A percentile compares a stretch with the other conserved stretches of the same genome.
phyloP scores from a whole-genome alignment of 2,888 invertebrate species.

The Leucozona laternaria region DNA sequence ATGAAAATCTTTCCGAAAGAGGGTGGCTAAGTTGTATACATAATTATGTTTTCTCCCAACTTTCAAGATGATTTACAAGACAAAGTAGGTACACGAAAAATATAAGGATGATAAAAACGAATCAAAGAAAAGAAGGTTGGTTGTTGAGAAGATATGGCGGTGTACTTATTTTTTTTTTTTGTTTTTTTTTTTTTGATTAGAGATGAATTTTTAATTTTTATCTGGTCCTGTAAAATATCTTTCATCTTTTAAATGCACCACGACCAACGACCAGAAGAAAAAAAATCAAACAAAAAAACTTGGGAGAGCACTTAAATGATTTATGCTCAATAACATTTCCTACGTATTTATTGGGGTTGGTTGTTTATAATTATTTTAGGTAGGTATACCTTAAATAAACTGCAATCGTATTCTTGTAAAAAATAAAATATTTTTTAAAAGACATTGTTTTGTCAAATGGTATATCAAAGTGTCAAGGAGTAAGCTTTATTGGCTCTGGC shows the following conservation, averaged over 20 bases:
- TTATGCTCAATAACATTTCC: conserved; percentile 55
- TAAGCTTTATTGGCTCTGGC: no score
- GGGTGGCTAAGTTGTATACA: conserved; percentile 36
- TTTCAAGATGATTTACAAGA: conserved; percentile 68
- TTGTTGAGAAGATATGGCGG: neutral
- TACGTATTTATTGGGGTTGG: neutral
- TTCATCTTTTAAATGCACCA: conserved; percentile 70
- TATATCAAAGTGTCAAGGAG: no score
- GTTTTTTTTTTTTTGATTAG: conserved; percentile 63
- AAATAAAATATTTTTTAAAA: neutral
- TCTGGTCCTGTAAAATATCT: conserved; percentile 69
- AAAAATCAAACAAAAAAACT: conserved; percentile 39
- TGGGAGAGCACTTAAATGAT: conserved; percentile 52
- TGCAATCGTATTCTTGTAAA: neutral
- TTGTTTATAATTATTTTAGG: neutral
- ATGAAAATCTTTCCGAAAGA: conserved; percentile 56
- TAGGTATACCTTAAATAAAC: neutral
- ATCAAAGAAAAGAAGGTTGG: conserved; percentile 1
- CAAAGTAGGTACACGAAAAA: conserved; percentile 52
- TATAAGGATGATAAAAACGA: conserved; percentile 23
- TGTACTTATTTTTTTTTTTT: conserved; percentile 39
- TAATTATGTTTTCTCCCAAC: conserved; percentile 66
- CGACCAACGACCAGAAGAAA: conserved; percentile 45
- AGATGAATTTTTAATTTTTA: conserved; percentile 76
- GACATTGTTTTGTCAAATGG: no score